Evolutionary conservation across 2,888 invertebrate species (phyloP), one percentile per base, ranked within the genome.

Genomic region (Troides helena): DNA sequence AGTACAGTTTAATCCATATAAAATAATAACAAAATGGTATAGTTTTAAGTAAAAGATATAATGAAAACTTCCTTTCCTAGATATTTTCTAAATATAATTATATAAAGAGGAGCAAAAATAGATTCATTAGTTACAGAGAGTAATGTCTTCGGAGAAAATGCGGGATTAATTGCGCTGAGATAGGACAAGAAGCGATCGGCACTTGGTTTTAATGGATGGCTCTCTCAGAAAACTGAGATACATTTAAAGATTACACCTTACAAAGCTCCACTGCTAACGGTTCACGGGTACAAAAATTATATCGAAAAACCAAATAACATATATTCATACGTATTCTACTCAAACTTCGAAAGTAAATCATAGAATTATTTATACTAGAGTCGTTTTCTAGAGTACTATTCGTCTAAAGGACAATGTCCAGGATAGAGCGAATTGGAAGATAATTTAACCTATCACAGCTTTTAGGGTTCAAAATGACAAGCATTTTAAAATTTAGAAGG

Each of bases 81-180:
- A 58, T 23, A 23, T 57, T 23, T 30, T 25, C n/a, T 64, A 14
- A 21, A 64, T 56, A 53, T 30, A 53, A 46, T 39, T 18, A 43
- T 17, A 50, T n/a, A n/a, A 18, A 2, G 50, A n/a, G 57, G 10
- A 39, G 39, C 62, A 59, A 59, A 65, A 65, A 56, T 43, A 61
- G 56, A 61, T 23, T 53, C 18, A 30, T 58, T 62, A 68, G 56
- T 17, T 43, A 62, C 43, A 46, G 59, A 53, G 66, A 61, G 62
- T 62, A 62, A 62, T 62, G 62, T 58, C 36, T 68, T 63, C 65
- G 23, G 39, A 62, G 68, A 58, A 68, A 68, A 68, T 46, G 50
- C 30, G 50, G 64, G 64, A 68, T 68, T 64, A 68, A 68, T 64
- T 60, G 68, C 68, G 46, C n/a, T 23, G 23, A 64, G 68, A 68